Conservation (phyloP, 2,797 vertebrate genomes). For the Ptychobarbus kaznakovi region DNA sequence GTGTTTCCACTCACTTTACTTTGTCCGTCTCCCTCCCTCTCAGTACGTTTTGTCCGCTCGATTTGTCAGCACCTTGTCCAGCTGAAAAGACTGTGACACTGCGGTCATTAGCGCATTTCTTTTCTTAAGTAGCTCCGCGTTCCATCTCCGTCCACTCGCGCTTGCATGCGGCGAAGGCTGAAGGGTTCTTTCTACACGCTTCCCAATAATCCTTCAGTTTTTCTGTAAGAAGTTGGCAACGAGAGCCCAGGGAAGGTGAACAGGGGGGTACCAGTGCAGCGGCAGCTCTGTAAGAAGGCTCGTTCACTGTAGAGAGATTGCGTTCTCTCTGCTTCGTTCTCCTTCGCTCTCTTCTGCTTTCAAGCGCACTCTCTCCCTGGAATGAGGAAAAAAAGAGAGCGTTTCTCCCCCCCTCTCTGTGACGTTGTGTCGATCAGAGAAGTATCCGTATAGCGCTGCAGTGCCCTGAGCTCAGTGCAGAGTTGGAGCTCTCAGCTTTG, state of each 20-base stretch:
- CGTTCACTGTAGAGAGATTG: slow-evolving; percentile 47
- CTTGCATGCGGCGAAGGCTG: slow-evolving; percentile 70
- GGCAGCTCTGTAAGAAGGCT: slow-evolving; percentile 71
- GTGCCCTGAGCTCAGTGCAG: slow-evolving; percentile 79
- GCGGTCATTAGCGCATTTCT: slow-evolving; percentile 77
- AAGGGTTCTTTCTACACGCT: slow-evolving; percentile 74
- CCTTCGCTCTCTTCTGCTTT: slow-evolving; percentile 62
- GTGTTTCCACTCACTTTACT: slow-evolving; percentile 76
- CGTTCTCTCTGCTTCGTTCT: slow-evolving; percentile 50
- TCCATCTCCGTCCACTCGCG: slow-evolving; percentile 64
- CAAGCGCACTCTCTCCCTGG: slow-evolving; percentile 51
- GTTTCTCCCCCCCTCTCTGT: slow-evolving; percentile 61
- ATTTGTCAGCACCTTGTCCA: slow-evolving; percentile 60
- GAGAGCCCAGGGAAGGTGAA: slow-evolving; percentile 65
- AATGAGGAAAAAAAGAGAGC: slow-evolving; percentile 51
- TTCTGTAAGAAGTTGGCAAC: slow-evolving; percentile 69
- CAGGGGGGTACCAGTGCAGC: slow-evolving; percentile 50
- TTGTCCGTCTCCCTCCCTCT: slow-evolving; percentile 60
- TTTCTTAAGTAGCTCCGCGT: slow-evolving; percentile 75
- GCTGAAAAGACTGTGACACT: slow-evolving; percentile 73
- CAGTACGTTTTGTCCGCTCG: slow-evolving; percentile 66
- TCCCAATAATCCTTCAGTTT: slow-evolving; percentile 86
- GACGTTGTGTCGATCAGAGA: slow-evolving; percentile 66
- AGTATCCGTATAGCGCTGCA: slow-evolving; percentile 67
- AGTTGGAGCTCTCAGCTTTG: slow-evolving; percentile 55